phyloP scores from a whole-genome alignment of 2,797 vertebrate genomes.

The Vespertilio murinus region DNA sequence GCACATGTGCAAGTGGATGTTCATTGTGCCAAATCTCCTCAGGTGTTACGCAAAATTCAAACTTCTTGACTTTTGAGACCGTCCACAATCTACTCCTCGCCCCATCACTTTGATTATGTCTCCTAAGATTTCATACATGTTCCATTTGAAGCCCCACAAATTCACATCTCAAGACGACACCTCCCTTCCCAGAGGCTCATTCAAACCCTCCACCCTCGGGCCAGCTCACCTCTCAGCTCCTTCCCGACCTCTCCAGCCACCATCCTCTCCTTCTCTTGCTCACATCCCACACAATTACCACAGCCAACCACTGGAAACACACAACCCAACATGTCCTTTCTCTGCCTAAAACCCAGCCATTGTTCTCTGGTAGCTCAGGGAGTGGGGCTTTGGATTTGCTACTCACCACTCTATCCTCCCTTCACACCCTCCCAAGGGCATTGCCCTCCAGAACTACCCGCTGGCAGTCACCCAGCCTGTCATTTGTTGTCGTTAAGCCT shows the following conservation, averaged over 20 bases:
- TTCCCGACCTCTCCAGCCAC: not conserved
- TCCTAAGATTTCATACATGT: not conserved
- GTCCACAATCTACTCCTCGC: not conserved
- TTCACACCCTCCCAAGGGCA: fast-evolving
- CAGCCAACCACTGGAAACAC: not conserved
- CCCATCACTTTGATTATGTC: not conserved
- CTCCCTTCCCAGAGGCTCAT: not conserved
- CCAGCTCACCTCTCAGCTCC: not conserved
- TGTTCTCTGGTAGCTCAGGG: not conserved
- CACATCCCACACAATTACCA: not conserved
- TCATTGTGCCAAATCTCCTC: not conserved
- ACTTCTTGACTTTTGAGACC: not conserved
- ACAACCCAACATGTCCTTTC: not conserved
- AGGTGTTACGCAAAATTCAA: not conserved
- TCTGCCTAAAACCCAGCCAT: not conserved
- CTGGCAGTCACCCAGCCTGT: too few relatives aligned
- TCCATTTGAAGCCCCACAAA: not conserved
- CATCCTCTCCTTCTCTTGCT: not conserved
- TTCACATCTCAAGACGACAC: not conserved
- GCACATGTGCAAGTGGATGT: fast-evolving
- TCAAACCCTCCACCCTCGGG: not conserved
- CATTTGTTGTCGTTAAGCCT: too few relatives aligned
- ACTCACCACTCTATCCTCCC: not conserved
- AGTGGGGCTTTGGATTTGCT: fast-evolving
- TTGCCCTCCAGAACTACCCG: fast-evolving